Evolutionary conservation across 1,140 invertebrate genomes (phyloP), one percentile per base, ranked within the genome.

Genomic region (Caenorhabditis briggsae): DNA sequence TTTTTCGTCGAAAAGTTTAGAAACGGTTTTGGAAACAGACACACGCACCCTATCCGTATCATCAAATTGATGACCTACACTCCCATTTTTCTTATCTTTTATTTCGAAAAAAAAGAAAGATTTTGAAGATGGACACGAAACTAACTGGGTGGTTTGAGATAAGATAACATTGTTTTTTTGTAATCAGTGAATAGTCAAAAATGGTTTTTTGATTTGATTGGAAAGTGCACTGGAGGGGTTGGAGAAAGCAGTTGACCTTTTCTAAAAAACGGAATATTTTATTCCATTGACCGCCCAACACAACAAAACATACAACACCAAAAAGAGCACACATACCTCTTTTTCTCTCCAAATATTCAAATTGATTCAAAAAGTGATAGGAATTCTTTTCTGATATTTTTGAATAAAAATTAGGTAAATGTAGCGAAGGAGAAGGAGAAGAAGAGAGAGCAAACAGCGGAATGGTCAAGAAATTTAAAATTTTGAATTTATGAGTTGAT

Each of bases 21-120:
- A 78, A 78, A 78, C 70, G 70, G 70, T 78, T 78, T 78, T 78
- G 70, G 70, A 78, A 78, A 78, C 46, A 48, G 70, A 78, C 33
- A 20, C 14, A 46, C 11, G 41, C 33, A 78, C 70, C 46, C 46
- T 43, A 23, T 78, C 70, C 43, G 5, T 78, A 50, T 50, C 46
- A 23, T 50, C 70, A 50, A 46, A 0, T 70, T 46, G 41, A 58
- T 78, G 70, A 78, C 70, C 70, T 50, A 78, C 70, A 53, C 64
- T 41, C 33, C 33, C 33, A 33, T 33, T 43, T 70, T 70, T 41
- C 6, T 70, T 43, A 70, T 70, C 33, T 16, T 43, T 70, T 70
- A 16, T 33, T 33, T 33, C 33, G 33, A 33, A 64, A 33, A 64
- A 64, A 64, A 64, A 20, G 18, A 46, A 70, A 70, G 50, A 53